Base-by-base conservation (phyloP, 2,113 vertebrate species). In the Petrocephalus microphthalmus region DNA sequence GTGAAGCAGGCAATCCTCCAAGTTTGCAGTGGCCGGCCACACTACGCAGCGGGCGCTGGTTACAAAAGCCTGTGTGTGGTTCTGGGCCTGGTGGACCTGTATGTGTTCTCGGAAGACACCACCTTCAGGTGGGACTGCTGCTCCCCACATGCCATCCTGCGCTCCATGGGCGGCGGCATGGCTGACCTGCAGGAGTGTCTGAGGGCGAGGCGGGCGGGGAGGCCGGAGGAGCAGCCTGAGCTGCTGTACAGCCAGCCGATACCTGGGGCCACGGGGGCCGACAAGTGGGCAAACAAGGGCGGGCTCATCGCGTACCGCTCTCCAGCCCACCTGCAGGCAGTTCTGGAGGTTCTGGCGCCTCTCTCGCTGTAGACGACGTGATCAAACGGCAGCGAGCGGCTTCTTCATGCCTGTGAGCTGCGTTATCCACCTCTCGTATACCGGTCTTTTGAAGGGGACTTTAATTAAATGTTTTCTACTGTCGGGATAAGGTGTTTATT, bases 41-140 rank as follows among this genome's bases (percentile, higher is more conserved):
- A 90, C 82, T 90, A 90, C n/a, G 89, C 90, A 2, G 86, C 91
- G 17, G 91, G 91, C 1, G 91, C 91, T 8, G 91, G 91, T 74
- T 92, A 92, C 87, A 92, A 92, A 49, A 88, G 87, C 51, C 90
- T 92, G 37, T 92, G 91, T 42, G 90, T 90, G 8, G 81, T 90
- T 25, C 67, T 89, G 52, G 91, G 91, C 51, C 74, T 91, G 49
- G 91, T 90, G 88, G 88, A 89, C 52, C 84, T 91, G 42, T 92
- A 91, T 20, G 89, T 92, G 19, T 92, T 90, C 29, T 90, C 91
- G 2, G 88, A 91, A 25, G 90, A 91, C 42, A 90, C 90, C 45
- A 92, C 91, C n/a, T 91, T 90, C 89, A 90, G 86, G 52, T 92
- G 91, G 91, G 91, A 92, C 91, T 90, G 91, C 78, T 92, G 91